Evolutionary conservation across 2,888 invertebrate species (phyloP).

Genomic region (Phengaris arion): DNA sequence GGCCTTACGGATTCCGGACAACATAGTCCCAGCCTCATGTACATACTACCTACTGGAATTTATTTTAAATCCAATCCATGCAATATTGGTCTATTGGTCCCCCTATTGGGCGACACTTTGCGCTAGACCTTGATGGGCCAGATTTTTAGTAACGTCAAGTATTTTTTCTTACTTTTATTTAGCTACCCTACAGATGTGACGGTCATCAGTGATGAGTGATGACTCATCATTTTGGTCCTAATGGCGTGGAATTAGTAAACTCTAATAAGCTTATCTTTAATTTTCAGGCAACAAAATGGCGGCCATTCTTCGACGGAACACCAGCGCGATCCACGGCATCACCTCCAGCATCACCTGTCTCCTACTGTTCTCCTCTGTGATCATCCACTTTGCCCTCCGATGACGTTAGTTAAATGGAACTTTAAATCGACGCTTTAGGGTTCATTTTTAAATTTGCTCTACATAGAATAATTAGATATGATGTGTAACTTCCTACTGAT

Average conservation of each 20-base stretch:
- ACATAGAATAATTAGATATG: slow-evolving; percentile 35
- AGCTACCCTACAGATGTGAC: no score
- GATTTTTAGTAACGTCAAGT: no score
- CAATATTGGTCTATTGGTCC: no score
- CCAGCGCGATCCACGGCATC: slow-evolving; percentile 73
- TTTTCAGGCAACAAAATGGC: slow-evolving; percentile 74
- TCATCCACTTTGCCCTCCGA: slow-evolving; percentile 68
- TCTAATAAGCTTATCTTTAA: not conserved
- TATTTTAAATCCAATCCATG: no score
- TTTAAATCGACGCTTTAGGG: slow-evolving; percentile 33
- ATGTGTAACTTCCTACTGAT: slow-evolving; percentile 20
- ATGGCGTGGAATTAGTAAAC: no score
- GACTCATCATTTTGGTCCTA: not conserved
- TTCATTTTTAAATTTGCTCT: slow-evolving; percentile 34
- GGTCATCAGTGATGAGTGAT: no score
- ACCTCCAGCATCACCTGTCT: slow-evolving; percentile 68
- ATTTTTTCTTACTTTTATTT: no score
- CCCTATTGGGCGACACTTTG: no score
- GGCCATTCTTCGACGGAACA: slow-evolving; percentile 71
- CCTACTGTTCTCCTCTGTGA: slow-evolving; percentile 59
- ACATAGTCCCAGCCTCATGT: slow-evolving; percentile 87
- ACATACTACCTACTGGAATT: no score
- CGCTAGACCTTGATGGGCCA: no score
- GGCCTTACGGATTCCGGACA: no score
- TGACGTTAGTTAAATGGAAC: slow-evolving; percentile 56